Base-by-base conservation (phyloP, 2,888 invertebrate species). In the Digitonthophagus gazella region DNA sequence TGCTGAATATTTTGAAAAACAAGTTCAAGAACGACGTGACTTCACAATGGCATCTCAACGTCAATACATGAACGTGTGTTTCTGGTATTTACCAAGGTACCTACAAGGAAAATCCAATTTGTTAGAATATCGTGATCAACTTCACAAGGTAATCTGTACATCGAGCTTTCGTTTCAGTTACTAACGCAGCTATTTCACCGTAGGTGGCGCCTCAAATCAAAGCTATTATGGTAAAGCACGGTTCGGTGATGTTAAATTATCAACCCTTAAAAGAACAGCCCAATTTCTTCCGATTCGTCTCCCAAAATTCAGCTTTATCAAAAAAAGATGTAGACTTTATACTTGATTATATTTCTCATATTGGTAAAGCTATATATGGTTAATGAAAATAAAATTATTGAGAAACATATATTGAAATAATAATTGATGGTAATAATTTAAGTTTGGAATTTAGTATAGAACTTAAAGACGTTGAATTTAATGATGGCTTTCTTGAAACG, bases 1-100 rank as follows among this genome's bases (percentile, higher is more conserved):
- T 55, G 83, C 84, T 0, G 80, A 82, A 73, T 84, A 84, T 72
- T 82, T 85, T 64, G 83, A 83, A 68, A 75, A 82, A 61, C 81
- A 83, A 74, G 77, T 86, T 3, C 76, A 76, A 19, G 75, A 77
- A 54, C 76, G 84, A 68, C 74, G 78, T 1, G 80, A 80, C 44
- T 86, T 86, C 75, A 76, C 81, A 72, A 74, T 86, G 69, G 83
- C 86, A 28, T 79, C 84, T 22, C 80, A 83, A 63, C 86, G 90
- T 22, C 87, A 90, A 76, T 89, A 86, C 75, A 86, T 89, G 74
- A 90, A 90, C 76, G 87, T 91, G n/a, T 90, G 90, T 76, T 91
- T 91, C 79, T 91, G 90, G 90, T 90, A 89, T 79, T 78, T 90
- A 44, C 90, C 90, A 0, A 82, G 83, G 16, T 85, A 84, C 71